Evolutionary conservation across 2,113 vertebrate species (phyloP), one percentile per base, ranked within the genome.

Genomic region (Xenopus borealis): DNA sequence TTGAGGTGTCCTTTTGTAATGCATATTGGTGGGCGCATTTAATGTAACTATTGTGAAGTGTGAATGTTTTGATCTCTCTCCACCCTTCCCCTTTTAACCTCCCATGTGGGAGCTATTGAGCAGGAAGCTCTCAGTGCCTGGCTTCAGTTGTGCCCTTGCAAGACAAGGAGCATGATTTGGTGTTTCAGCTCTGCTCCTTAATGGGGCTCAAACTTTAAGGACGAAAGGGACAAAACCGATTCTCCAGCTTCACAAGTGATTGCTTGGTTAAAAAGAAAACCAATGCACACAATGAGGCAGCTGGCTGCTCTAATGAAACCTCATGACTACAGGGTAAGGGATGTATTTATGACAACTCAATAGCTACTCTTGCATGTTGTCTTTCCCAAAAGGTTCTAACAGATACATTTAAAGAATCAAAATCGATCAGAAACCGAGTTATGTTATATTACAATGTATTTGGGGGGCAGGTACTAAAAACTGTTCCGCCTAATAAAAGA

Each of bases 291-390:
- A 90, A 89, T 91, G 88, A 90, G 82, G 86, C 88, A 90, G 89
- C 87, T 89, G 88, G 85, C 83, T 82, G 81, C 82, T 89, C 87
- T 89, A 89, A 90, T 89, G 87, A 87, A 92, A 91, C 86, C 86
- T 84, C 84, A 88, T 83, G 85, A 81, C 82, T 62, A 81, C 86
- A 87, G 82, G 78, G 85, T 86, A 85, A 71, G 84, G 83, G 87
- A 86, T 85, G 81, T 80, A 82, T 89, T 88, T 86, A 80, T 86
- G 86, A 89, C 84, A 82, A 82, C 81, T 80, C 81, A 70, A 87
- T 89, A 90, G 85, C 84, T 83, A 82, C 81, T 84, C 85, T 89
- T 89, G 81, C 85, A 86, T 86, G 83, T 84, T 85, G 78, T 81
- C 82, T 81, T 78, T 90, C 86, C 84, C 85, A 82, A 63, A 78